phyloP scores from a whole-genome alignment of 2,888 invertebrate genomes.

The Tigriopus californicus region DNA sequence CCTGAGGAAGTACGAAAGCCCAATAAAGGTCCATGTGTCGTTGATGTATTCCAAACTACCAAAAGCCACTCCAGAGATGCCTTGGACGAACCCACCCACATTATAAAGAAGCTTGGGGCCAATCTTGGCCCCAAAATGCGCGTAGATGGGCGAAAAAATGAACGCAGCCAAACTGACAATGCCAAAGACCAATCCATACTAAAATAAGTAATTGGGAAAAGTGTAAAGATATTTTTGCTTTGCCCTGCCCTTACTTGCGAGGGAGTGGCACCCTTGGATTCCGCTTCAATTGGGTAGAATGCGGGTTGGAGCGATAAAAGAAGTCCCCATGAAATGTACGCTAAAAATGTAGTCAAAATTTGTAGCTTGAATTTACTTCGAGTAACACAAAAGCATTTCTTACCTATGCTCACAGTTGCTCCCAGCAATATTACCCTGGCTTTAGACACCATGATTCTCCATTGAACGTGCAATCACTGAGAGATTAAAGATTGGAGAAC shows the following conservation, averaged over 20 bases:
- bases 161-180: background rate
- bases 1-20: background rate
- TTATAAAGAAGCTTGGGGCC: background rate
- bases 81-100: background rate
- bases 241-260: background rate
- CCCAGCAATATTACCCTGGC: too few relatives aligned
- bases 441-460: too few relatives aligned
- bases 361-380: too few relatives aligned
- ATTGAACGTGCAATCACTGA: too few relatives aligned
- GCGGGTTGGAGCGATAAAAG: background rate
- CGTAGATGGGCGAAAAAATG: background rate
- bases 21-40: background rate
- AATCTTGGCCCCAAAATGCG: background rate
- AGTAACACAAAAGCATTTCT: too few relatives aligned
- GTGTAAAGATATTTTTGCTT: too few relatives aligned
- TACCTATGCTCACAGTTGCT: too few relatives aligned
- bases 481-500: too few relatives aligned
- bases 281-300: background rate
- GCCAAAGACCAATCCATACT: conserved; percentile 4
- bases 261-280: background rate
- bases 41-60: background rate
- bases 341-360: too few relatives aligned
- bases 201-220: too few relatives aligned
- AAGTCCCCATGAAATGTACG: background rate
- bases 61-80: background rate